These are phyloP conservation scores for Bos indicus DNA, from an alignment of 2,113 vertebrate genomes.

Conservation along the genomic window DNA sequence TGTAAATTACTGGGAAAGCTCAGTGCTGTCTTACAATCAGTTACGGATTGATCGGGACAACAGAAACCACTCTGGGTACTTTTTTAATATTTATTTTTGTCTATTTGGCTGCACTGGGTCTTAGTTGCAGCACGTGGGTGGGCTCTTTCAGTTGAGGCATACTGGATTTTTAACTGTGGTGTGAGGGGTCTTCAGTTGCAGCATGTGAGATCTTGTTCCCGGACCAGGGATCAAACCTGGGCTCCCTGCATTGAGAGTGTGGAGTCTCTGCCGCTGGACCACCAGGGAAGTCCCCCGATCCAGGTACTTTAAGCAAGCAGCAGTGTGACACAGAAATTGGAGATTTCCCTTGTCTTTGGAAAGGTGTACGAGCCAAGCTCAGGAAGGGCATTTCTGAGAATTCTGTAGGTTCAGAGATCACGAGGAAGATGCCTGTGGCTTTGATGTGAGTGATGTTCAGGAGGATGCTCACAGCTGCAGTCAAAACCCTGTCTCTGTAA, in stretches of 20 bases:
- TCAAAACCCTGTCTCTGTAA: accelerated
- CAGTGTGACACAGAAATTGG: accelerated
- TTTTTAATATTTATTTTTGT: not conserved
- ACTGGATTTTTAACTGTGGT: not conserved
- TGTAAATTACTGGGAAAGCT: not conserved
- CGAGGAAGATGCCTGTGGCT: not conserved
- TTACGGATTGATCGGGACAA: no score
- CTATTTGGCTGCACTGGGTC: not conserved
- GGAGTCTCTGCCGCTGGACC: not conserved
- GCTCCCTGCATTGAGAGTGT: not conserved
- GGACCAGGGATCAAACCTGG: not conserved
- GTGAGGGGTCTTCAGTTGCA: not conserved
- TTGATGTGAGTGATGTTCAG: not conserved
- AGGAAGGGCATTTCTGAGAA: not conserved
- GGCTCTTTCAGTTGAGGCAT: not conserved
- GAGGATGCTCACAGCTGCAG: not conserved
- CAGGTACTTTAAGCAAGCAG: not conserved
- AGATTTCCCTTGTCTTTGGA: not conserved
- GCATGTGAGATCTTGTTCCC: not conserved
- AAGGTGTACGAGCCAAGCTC: not conserved
- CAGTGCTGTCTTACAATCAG: no score
- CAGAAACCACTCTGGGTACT: accelerated
- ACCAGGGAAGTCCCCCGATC: accelerated
- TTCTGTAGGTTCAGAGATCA: not conserved
- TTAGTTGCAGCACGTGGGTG: not conserved